These are phyloP conservation scores for Pachyseris speciosa DNA, from an alignment of 64 coral and sea anemone genomes.

Conservation along the genomic window DNA sequence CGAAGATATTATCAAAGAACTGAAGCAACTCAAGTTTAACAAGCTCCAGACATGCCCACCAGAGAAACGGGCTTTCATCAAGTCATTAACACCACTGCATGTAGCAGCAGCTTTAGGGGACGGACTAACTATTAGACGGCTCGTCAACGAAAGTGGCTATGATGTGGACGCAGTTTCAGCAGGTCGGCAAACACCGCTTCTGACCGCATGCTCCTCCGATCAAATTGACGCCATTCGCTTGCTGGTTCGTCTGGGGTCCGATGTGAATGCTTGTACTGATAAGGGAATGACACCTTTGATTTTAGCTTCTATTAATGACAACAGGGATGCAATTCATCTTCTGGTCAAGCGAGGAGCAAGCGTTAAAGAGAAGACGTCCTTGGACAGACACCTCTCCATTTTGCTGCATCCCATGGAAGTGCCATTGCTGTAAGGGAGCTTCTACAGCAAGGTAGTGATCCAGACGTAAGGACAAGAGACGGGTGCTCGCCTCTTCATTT, in stretches of 20 bases:
- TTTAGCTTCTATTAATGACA: slow-evolving; percentile 46
- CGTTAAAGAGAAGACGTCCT: slow-evolving; percentile 1
- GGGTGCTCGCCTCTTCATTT: slow-evolving; percentile 74
- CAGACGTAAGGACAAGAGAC: slow-evolving; percentile 33
- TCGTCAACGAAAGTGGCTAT: slow-evolving; percentile 43
- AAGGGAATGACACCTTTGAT: slow-evolving; percentile 68
- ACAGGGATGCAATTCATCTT: slow-evolving; percentile 36
- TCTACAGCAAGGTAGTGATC: slow-evolving; percentile 21
- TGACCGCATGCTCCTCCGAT: slow-evolving; percentile 80
- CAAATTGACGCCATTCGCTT: slow-evolving; percentile 27
- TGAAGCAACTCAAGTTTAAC: slow-evolving; percentile 1
- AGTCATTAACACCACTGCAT: slow-evolving; percentile 64
- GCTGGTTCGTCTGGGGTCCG: slow-evolving; percentile 66
- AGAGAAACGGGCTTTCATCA: not conserved
- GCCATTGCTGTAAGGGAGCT: slow-evolving; percentile 42
- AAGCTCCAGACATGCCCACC: slow-evolving; percentile 12
- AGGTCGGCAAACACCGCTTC: slow-evolving; percentile 75
- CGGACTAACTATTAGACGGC: slow-evolving; percentile 20
- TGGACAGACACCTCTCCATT: slow-evolving; percentile 70
- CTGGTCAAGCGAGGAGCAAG: slow-evolving; percentile 64
- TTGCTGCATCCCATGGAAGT: slow-evolving; percentile 69
- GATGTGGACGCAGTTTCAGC: slow-evolving; percentile 30
- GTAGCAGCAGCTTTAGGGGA: slow-evolving; percentile 69
- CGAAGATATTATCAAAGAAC: not conserved
- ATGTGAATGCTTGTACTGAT: slow-evolving; percentile 59